Evolutionary conservation across 1,140 invertebrate genomes (phyloP), one percentile per base, ranked within the genome.

Genomic region (Anagrus nilaparvatae): DNA sequence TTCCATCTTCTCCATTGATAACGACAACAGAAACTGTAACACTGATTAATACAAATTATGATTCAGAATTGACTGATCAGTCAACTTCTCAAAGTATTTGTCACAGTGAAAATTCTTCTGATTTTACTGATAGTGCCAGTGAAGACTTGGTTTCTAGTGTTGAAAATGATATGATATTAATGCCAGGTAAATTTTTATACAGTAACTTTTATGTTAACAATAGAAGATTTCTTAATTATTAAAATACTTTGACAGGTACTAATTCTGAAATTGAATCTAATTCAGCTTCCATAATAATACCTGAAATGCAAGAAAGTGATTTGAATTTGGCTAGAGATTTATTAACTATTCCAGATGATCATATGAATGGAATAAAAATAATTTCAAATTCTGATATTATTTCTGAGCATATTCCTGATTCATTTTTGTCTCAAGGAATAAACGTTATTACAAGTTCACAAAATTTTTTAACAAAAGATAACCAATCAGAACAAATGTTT

Each of bases 291-390:
- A 44, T 65, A n/a, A 65, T 67, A 58, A 25, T 67, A 10, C 45
- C 60, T 9, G 63, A 53, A 29, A 65, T 68, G 32, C 46, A 63
- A 16, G 53, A 56, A 12, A 54, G 59, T 13, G 66, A 69, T 20
- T 65, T 66, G 36, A 35, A 60, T 28, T 41, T 69, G 4, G 52
- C 61, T 1, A 54, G 66, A 44, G 66, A 69, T 25, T 69, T 67
- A 35, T 44, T 69, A 17, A 63, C 67, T 10, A 66, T 67, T 59
- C 61, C 65, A 28, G 65, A 67, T 31, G 66, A 69, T 37, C 66
- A 66, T 40, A 58, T 67, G 9, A 65, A 61, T 38, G 55, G 64
- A 4, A 63, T 63, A 20, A 62, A 61, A 47, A 37, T 49, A 4
- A 34, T 25, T 43, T 19, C 34, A 12, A 47, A 8, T 38, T 27